phyloP scores from a whole-genome alignment of 2,797 vertebrate genomes.

The Streptopelia turtur region DNA sequence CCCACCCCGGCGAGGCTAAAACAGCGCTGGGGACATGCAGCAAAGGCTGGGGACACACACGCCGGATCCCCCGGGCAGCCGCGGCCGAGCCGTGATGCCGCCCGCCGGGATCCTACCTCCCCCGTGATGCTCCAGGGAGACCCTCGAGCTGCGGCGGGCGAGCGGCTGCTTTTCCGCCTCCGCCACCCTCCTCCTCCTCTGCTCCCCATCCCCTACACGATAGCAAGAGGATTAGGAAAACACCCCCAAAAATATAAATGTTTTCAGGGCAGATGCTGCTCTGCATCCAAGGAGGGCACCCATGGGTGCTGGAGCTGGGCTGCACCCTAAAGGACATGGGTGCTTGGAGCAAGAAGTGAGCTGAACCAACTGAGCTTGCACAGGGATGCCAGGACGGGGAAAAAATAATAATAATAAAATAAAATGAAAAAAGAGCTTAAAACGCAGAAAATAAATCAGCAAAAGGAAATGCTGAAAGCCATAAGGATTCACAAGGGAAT shows the following conservation, averaged over 20 bases:
- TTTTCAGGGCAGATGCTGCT: neutral
- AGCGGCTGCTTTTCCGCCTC: conserved; percentile 6
- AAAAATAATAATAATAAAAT: no score
- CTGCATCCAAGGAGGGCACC: neutral
- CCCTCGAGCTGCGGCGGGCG: conserved; percentile 6
- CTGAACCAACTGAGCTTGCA: neutral
- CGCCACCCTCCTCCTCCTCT: neutral
- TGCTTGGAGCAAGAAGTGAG: neutral
- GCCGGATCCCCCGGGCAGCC: neutral
- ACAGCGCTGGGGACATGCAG: accelerated
- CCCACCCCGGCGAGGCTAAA: neutral
- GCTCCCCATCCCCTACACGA: conserved; percentile 31
- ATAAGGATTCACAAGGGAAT: accelerated
- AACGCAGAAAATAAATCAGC: neutral
- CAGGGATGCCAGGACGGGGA: neutral
- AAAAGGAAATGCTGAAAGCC: neutral
- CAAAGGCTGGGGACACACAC: neutral
- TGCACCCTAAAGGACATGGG: neutral
- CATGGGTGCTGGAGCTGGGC: neutral
- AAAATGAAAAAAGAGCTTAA: neutral
- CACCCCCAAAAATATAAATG: neutral
- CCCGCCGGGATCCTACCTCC: conserved; percentile 25
- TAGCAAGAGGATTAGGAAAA: neutral
- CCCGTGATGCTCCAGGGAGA: neutral
- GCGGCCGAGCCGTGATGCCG: accelerated